A percentile compares a stretch with the other conserved stretches of the same genome.
These are phyloP conservation scores for Rissa tridactyla DNA, from an alignment of 2,113 vertebrate species.

Conservation along the genomic window DNA sequence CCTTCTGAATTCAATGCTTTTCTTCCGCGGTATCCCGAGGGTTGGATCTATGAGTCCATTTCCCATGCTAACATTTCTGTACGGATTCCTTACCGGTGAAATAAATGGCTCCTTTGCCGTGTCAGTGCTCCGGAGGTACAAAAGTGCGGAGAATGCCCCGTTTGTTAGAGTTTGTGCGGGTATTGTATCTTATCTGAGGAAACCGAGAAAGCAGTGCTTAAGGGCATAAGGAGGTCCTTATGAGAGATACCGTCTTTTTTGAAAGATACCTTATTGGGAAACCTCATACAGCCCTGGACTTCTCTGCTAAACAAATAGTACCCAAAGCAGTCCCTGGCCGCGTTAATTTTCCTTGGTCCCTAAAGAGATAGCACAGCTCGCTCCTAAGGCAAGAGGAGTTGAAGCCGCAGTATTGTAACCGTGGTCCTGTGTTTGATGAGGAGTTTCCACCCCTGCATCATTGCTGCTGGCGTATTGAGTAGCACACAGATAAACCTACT, in stretches of 20 bases:
- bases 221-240: not conserved
- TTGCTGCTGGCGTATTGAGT: not conserved
- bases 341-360: not conserved
- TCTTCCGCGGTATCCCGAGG: accelerated
- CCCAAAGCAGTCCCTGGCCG: not conserved
- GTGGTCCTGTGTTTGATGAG: not conserved
- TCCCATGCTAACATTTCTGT: not conserved
- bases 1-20: not conserved
- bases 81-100: not conserved
- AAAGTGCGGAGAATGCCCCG: not conserved
- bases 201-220: not conserved
- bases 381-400: not conserved
- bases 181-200: not conserved
- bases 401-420: accelerated
- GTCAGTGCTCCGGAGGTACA: not conserved
- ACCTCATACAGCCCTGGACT: not conserved
- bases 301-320: not conserved
- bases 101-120: not conserved
- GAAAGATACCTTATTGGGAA: not conserved
- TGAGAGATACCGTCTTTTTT: not conserved
- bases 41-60: not conserved
- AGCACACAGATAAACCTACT: no score
- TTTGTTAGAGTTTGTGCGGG: not conserved
- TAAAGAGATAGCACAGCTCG: not conserved
- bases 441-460: not conserved